These are phyloP conservation scores for Notolabrus celidotus DNA, from an alignment of 2,797 vertebrate species.

Conservation along the genomic window DNA sequence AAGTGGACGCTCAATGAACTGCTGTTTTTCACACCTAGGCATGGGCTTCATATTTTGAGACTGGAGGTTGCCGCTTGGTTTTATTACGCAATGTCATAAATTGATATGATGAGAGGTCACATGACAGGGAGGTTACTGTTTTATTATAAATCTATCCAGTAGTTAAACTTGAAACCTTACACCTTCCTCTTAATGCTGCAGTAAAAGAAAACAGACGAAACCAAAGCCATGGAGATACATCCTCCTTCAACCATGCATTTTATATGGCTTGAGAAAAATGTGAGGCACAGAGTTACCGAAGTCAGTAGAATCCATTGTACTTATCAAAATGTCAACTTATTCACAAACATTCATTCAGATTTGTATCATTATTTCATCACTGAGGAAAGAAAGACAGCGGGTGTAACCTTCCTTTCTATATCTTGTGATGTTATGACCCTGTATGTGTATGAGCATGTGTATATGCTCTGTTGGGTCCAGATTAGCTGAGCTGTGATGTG, in stretches of 20 bases:
- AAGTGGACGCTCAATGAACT: too few species aligned
- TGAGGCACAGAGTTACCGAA: too few species aligned
- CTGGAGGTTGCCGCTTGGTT: too few species aligned
- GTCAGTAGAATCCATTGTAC: too few species aligned
- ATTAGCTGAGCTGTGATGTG: conserved; percentile 39
- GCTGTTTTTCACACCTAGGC: too few species aligned
- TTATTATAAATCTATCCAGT: too few species aligned
- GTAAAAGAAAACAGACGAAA: background rate
- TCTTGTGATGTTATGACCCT: background rate
- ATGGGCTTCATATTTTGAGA: too few species aligned
- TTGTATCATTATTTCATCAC: background rate
- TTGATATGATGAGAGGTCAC: too few species aligned
- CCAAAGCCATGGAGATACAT: background rate
- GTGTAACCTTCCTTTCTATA: background rate
- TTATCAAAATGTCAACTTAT: background rate
- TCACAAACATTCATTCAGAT: background rate
- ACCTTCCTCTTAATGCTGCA: background rate
- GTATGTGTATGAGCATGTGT: background rate
- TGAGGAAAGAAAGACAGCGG: background rate
- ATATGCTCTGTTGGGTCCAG: conserved; percentile 12
- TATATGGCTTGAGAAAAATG: too few species aligned
- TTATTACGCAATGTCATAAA: too few species aligned
- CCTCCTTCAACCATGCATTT: background rate
- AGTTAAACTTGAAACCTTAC: too few species aligned
- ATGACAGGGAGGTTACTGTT: too few species aligned